Evolutionary conservation across 1,140 invertebrate species (phyloP).

Genomic region (Drosophila sp.): DNA sequence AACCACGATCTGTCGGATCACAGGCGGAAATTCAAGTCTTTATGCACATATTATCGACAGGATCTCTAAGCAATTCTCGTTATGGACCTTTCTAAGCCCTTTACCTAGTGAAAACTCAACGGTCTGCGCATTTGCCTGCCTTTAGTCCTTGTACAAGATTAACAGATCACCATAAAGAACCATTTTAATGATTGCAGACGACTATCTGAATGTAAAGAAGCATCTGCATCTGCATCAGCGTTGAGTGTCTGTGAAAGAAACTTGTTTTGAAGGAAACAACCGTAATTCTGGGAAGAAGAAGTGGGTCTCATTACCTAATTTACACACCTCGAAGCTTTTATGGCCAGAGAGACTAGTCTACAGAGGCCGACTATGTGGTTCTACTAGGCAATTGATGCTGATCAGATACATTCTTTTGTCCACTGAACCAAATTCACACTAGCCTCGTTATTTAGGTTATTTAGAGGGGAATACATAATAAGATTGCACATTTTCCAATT

Average conservation of each 20-base stretch:
- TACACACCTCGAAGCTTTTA: neutral
- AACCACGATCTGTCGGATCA: too few relatives aligned
- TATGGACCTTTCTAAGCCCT: too few relatives aligned
- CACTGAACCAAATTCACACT: neutral
- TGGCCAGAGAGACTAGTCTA: neutral
- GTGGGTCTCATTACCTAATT: conserved; percentile 6
- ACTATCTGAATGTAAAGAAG: neutral
- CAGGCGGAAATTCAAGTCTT: too few relatives aligned
- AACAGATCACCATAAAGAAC: neutral
- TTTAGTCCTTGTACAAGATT: neutral
- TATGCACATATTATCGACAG: too few relatives aligned
- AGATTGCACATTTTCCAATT: neutral
- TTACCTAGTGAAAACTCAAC: too few relatives aligned
- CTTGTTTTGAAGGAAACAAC: conserved; percentile 7
- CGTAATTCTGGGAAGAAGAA: neutral
- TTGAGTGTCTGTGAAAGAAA: neutral
- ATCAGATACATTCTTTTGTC: neutral
- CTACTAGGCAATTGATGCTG: neutral
- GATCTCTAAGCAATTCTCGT: too few relatives aligned
- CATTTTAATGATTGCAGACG: neutral
- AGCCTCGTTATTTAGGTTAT: neutral
- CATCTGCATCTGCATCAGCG: too few relatives aligned
- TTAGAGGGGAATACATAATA: neutral
- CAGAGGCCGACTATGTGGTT: neutral
- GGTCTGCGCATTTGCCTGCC: neutral